Conservation (phyloP, 2,888 invertebrate species). For the Cetonia aurata region DNA sequence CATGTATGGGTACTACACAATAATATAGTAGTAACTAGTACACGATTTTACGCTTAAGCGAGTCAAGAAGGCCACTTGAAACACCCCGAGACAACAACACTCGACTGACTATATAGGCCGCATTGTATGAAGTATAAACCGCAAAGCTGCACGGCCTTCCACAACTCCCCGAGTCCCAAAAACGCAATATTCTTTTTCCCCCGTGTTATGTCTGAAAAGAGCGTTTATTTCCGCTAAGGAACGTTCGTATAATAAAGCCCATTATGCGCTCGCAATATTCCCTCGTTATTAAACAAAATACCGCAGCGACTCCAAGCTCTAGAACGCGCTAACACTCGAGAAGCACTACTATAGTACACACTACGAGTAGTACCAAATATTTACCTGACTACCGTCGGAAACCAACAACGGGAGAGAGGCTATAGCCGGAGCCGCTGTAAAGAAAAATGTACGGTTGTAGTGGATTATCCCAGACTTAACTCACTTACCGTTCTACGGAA, state of each 20-base stretch:
- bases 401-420: too few relatives aligned
- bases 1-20: too few relatives aligned
- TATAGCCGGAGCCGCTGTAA: too few relatives aligned
- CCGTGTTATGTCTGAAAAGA: conserved; percentile 22
- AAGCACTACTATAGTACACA: background rate
- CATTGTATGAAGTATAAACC: conserved; percentile 9
- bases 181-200: conserved; percentile 23
- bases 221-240: conserved; percentile 41
- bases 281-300: conserved; percentile 9
- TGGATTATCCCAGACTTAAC: too few relatives aligned
- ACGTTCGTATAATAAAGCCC: conserved; percentile 32
- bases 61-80: conserved; percentile 43
- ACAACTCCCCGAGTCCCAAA: conserved; percentile 28
- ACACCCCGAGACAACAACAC: conserved; percentile 12
- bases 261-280: conserved; percentile 38
- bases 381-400: too few relatives aligned
- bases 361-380: background rate
- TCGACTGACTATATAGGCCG: background rate
- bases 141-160: background rate
- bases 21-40: background rate
- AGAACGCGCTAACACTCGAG: too few relatives aligned
- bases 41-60: conserved; percentile 43
- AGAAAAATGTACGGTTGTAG: too few relatives aligned
- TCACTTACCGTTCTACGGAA: too few relatives aligned
- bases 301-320: background rate